Percentiles rank a stretch among this genome's conserved stretches.
phyloP scores from a whole-genome alignment of 2,888 invertebrate species.

The Lysandra bellargus region DNA sequence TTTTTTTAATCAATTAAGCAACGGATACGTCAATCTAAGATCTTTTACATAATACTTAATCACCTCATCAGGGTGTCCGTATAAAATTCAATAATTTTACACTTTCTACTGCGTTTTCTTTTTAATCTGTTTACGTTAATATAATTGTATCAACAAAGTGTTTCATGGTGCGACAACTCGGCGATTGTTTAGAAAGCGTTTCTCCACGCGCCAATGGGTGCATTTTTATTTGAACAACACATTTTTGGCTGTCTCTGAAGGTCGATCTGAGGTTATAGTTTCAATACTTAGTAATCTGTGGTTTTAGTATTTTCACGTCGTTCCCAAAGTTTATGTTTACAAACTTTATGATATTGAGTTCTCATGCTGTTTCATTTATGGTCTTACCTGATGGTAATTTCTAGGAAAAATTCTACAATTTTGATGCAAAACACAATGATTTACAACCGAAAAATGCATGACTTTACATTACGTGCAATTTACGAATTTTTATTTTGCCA shows the following conservation, averaged over 20 bases:
- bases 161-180: slow-evolving; percentile 7
- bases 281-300: no score
- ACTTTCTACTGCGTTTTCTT: slow-evolving; percentile 26
- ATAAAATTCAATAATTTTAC: not conserved
- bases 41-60: not conserved
- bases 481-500: not conserved
- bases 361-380: not conserved
- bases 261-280: not conserved
- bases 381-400: not conserved
- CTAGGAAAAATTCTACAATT: not conserved
- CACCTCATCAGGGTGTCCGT: slow-evolving; percentile 1
- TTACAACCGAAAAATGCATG: not conserved
- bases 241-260: slow-evolving; percentile 4
- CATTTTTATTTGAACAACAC: slow-evolving; percentile 14
- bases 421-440: not conserved
- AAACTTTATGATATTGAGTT: not conserved
- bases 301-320: no score
- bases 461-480: slow-evolving; percentile 5
- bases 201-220: slow-evolving; percentile 37
- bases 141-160: slow-evolving; percentile 18
- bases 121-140: slow-evolving; percentile 13
- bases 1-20: not conserved
- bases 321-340: not conserved
- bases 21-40: not conserved
- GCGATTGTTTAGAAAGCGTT: slow-evolving; percentile 36